Percentiles rank a stretch among this genome's conserved stretches.
Conservation (phyloP, 2,797 vertebrate genomes). For the Catharus ustulatus region DNA sequence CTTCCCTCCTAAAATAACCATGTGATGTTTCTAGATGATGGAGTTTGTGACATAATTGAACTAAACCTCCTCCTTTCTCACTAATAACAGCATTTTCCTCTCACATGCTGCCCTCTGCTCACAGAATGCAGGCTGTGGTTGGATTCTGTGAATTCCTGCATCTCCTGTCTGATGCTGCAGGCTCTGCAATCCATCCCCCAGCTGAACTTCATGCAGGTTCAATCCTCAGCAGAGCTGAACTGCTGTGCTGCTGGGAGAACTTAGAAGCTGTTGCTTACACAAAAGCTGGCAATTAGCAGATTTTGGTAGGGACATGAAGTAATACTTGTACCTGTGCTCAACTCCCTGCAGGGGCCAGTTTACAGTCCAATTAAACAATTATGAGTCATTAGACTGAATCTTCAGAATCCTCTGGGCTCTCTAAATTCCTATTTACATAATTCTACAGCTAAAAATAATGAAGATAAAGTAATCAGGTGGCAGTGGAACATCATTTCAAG, state of each 20-base stretch:
- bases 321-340: conserved; percentile 15
- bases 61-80: neutral
- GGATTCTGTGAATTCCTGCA: neutral
- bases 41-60: neutral
- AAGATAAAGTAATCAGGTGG: conserved; percentile 46
- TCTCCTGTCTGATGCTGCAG: neutral
- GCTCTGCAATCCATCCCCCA: neutral
- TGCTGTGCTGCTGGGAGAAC: neutral
- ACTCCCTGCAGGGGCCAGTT: conserved; percentile 40
- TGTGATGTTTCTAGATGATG: fast-evolving
- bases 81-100: neutral
- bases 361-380: conserved; percentile 60
- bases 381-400: conserved; percentile 44
- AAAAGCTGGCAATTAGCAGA: conserved; percentile 10
- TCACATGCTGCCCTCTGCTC: neutral
- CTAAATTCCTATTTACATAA: conserved; percentile 64
- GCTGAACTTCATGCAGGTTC: neutral
- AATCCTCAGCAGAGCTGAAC: neutral
- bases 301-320: neutral
- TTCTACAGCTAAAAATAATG: conserved; percentile 63
- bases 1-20: neutral
- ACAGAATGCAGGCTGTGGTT: fast-evolving
- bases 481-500: conserved; percentile 21
- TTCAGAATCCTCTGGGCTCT: conserved; percentile 24
- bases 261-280: neutral